Evolutionary conservation across 2,888 invertebrate species (phyloP).

Genomic region (Mimumesa dahlbomi): DNA sequence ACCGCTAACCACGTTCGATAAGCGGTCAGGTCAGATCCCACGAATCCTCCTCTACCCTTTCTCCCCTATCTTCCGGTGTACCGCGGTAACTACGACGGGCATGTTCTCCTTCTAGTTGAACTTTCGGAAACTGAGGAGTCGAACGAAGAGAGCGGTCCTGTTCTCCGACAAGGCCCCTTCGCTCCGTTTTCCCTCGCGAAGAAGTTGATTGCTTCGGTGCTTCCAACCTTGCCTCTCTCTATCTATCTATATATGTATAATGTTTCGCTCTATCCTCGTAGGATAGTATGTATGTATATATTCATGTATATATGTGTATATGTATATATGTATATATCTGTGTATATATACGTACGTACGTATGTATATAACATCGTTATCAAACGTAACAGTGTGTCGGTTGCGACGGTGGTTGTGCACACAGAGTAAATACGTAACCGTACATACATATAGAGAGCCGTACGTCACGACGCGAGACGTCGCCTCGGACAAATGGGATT

Average conservation of each 20-base stretch:
- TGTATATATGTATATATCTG: neutral
- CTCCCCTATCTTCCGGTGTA: slow-evolving; percentile 32
- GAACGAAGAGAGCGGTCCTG: slow-evolving; percentile 22
- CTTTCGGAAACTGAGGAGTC: slow-evolving; percentile 49
- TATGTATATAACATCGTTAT: neutral
- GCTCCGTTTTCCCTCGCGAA: slow-evolving; percentile 19
- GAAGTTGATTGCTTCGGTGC: slow-evolving; percentile 53
- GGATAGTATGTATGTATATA: slow-evolving; percentile 1
- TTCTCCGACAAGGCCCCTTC: slow-evolving; percentile 21
- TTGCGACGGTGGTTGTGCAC: neutral
- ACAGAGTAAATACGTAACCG: neutral
- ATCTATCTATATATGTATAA: slow-evolving; percentile 21
- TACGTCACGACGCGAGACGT: slow-evolving; percentile 62
- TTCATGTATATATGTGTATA: neutral
- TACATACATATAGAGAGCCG: slow-evolving; percentile 11
- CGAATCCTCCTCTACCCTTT: slow-evolving; percentile 41
- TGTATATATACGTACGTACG: neutral
- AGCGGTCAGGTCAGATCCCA: slow-evolving; percentile 65
- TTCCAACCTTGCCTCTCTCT: slow-evolving; percentile 19
- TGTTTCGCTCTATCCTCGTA: slow-evolving; percentile 15
- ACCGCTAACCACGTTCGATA: slow-evolving; percentile 67
- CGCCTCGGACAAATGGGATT: slow-evolving; percentile 65
- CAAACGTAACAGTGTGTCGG: too few species aligned
- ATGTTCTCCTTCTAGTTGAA: slow-evolving; percentile 50
- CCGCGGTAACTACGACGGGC: slow-evolving; percentile 40